These are phyloP conservation scores for Salvator merianae DNA, from an alignment of 2,113 vertebrate species.

Conservation along the genomic window DNA sequence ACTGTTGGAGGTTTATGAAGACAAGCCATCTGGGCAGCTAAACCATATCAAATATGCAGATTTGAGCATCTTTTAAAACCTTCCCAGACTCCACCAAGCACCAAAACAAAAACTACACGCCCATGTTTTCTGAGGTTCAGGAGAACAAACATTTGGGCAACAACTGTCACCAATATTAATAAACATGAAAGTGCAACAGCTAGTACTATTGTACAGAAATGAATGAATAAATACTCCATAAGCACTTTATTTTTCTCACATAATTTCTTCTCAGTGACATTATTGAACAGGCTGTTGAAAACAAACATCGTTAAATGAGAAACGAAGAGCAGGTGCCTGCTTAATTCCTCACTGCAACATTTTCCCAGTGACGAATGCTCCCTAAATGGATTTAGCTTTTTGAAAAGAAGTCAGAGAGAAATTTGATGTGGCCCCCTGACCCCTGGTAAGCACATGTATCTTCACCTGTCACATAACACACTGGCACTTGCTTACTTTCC, in stretches of 20 bases:
- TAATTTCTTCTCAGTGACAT: constrained; percentile 81
- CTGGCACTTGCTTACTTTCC: constrained; percentile 84
- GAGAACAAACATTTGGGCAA: constrained; percentile 70
- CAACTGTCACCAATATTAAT: constrained; percentile 67
- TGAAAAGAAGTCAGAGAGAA: constrained; percentile 84
- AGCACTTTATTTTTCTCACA: constrained; percentile 84
- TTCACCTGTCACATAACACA: constrained; percentile 86
- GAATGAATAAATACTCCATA: constrained; percentile 80
- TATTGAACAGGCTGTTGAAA: constrained; percentile 85
- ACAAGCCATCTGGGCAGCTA: too few relatives aligned
- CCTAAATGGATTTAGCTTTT: constrained; percentile 84
- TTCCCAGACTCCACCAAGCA: too few relatives aligned
- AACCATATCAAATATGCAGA: too few relatives aligned
- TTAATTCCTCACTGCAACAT: constrained; percentile 78
- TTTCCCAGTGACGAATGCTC: constrained; percentile 81
- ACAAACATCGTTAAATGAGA: constrained; percentile 85
- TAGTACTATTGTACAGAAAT: constrained; percentile 76
- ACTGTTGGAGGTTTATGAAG: too few relatives aligned
- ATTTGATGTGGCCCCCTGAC: constrained; percentile 85
- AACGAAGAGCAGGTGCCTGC: constrained; percentile 73
- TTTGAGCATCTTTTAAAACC: too few relatives aligned
- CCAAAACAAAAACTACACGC: constrained; percentile 38
- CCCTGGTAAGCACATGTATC: constrained; percentile 83
- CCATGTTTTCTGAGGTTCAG: constrained; percentile 52
- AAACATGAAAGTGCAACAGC: constrained; percentile 77